These are phyloP conservation scores for Conistra vaccinii DNA, from an alignment of 2,888 invertebrate species.

Conservation along the genomic window DNA sequence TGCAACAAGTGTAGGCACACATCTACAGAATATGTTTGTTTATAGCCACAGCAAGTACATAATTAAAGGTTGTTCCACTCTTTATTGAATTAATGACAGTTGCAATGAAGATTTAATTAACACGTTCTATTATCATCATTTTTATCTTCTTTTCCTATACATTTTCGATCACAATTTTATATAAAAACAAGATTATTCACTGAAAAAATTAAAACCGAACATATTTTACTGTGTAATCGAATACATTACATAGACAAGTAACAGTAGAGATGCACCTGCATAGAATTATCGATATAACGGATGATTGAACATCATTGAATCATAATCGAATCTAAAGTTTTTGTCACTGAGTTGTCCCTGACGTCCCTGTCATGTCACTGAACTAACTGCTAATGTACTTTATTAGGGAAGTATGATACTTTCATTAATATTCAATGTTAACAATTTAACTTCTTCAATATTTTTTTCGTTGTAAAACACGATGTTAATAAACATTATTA, in stretches of 20 bases:
- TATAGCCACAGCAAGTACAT: slow-evolving; percentile 65
- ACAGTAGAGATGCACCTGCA: slow-evolving; percentile 52
- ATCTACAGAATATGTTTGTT: slow-evolving; percentile 82
- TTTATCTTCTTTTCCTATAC: neutral
- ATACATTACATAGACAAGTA: slow-evolving; percentile 59
- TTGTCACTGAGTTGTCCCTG: neutral
- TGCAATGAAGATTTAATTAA: slow-evolving; percentile 29
- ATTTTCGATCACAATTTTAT: slow-evolving; percentile 33
- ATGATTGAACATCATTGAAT: slow-evolving; percentile 23
- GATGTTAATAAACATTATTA: neutral
- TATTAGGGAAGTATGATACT: neutral
- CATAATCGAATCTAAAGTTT: slow-evolving; percentile 2
- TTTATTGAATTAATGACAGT: slow-evolving; percentile 70
- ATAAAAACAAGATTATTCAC: slow-evolving; percentile 26
- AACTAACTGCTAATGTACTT: neutral
- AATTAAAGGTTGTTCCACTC: slow-evolving; percentile 69
- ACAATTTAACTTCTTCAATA: neutral
- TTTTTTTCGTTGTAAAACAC: neutral
- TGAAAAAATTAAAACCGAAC: slow-evolving; percentile 49
- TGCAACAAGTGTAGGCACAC: slow-evolving; percentile 81
- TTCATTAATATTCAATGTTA: neutral
- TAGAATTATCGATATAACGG: slow-evolving; percentile 50
- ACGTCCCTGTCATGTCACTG: too few species aligned
- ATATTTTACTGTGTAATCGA: slow-evolving; percentile 44
- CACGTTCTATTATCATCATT: slow-evolving; percentile 9